Base-by-base conservation (phyloP, 2,888 invertebrate species). In the Sepioteuthis lessoniana region DNA sequence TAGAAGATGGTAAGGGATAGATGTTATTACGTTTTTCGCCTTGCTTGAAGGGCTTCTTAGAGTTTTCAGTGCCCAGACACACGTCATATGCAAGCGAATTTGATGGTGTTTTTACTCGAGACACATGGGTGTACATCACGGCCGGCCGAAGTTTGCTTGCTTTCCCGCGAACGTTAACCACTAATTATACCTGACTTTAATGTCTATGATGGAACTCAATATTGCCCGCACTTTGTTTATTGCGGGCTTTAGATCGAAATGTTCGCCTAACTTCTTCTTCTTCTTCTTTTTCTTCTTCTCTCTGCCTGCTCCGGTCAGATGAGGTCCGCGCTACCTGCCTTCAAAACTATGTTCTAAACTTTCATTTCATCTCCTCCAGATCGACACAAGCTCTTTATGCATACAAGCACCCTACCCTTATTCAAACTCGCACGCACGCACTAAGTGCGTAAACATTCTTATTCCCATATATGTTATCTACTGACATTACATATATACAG, bases 41-140 rank as follows among this genome's bases (percentile, higher is more conserved):
- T 50, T 50, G 19, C 50, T 19, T 50, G 50, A 21, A 21, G 21
- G 19, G 50, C 0, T 50, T 50, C 19, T n/a, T 76, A 1, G 10
- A 8, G 5, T 31, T 76, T 76, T 76, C n/a, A 76, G 1, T 76
- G 10, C 31, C 31, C 76, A 76, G 76, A 76, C 76, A 76, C 31
- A 76, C 7, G n/a, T 76, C 76, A 31, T 76, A 76, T 76, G 76
- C 76, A 13, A 76, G n/a, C 31, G n/a, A n/a, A 76, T 76, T 76
- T 76, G 76, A 76, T 76, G 76, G 31, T 76, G 76, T 76, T 76
- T 76, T 76, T 76, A 76, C 76, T n/a, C 76, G 76, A 76, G n/a
- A 76, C 76, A 76, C n/a, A 76, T 76, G 76, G 31, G 76, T 76
- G n/a, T 76, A 76, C 31, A 76, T n/a, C 31, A 76, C 19, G 76